Percentiles rank a stretch among this genome's conserved stretches.
These are phyloP conservation scores for Drosophila infuscata DNA, from an alignment of 2,888 invertebrate species.

Conservation along the genomic window DNA sequence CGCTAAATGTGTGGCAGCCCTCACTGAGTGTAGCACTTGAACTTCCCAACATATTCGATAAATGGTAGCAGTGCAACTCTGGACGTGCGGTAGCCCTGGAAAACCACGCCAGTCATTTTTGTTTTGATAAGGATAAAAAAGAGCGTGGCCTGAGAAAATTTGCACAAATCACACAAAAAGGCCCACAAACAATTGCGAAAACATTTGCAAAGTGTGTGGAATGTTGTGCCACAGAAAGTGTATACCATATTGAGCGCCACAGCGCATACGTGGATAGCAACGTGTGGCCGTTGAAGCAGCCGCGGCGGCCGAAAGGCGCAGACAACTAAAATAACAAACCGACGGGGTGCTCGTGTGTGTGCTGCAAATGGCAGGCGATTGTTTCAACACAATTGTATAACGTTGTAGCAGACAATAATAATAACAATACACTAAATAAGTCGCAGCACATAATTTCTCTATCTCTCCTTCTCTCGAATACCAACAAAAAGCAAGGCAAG, in stretches of 20 bases:
- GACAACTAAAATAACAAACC: slow-evolving; percentile 81
- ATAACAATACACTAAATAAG: slow-evolving; percentile 14
- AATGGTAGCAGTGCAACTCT: slow-evolving; percentile 51
- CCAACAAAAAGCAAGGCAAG: slow-evolving; percentile 72
- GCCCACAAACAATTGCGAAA: slow-evolving; percentile 62
- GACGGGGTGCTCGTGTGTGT: slow-evolving; percentile 52
- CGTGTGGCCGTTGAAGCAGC: slow-evolving; percentile 65
- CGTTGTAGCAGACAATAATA: slow-evolving; percentile 70
- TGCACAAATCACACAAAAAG: slow-evolving; percentile 65
- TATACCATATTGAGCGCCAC: slow-evolving; percentile 49
- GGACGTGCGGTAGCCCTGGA: slow-evolving; percentile 60
- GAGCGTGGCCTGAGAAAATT: slow-evolving; percentile 81
- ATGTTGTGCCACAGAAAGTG: slow-evolving; percentile 60
- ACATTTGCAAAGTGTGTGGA: slow-evolving; percentile 59
- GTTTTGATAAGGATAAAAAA: slow-evolving; percentile 83
- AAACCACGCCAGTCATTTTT: slow-evolving; percentile 82
- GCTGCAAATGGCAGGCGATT: slow-evolving; percentile 63
- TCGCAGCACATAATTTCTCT: slow-evolving; percentile 41
- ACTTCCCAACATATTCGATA: slow-evolving; percentile 45
- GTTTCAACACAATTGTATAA: slow-evolving; percentile 61
- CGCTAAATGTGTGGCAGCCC: slow-evolving; percentile 27
- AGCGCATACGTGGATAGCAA: slow-evolving; percentile 72
- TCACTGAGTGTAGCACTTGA: slow-evolving; percentile 21
- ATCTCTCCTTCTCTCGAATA: slow-evolving; percentile 65
- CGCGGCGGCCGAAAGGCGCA: slow-evolving; percentile 63